These are phyloP conservation scores for Manis javanica DNA, from an alignment of 2,797 vertebrate species.

Conservation along the genomic window DNA sequence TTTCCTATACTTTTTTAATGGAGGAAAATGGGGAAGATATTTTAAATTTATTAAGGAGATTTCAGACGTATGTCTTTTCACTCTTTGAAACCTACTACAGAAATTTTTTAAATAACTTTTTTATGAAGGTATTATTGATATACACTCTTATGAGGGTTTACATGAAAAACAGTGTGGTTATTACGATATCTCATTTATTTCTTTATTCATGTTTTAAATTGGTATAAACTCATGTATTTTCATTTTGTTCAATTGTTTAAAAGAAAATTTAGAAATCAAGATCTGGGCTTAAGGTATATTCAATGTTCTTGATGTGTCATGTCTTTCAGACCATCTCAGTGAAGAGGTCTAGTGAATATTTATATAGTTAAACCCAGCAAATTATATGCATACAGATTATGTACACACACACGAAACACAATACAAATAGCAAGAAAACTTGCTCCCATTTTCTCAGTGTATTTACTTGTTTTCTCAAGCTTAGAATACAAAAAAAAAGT, in stretches of 20 bases:
- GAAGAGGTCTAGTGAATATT: neutral
- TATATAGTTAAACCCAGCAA: neutral
- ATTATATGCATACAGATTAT: too few species aligned
- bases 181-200: neutral
- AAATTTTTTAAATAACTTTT: neutral
- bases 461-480: neutral
- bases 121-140: too few species aligned
- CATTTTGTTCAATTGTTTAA: neutral
- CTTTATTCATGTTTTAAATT: neutral
- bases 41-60: neutral
- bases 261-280: neutral
- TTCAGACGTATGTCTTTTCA: neutral
- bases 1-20: neutral
- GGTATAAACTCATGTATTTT: neutral
- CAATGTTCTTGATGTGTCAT: neutral
- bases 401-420: neutral
- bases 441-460: neutral
- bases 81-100: slow-evolving; percentile 22
- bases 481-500: neutral
- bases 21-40: neutral
- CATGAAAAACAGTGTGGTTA: too few species aligned
- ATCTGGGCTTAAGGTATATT: neutral
- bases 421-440: neutral
- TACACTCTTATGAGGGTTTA: too few species aligned
- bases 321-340: neutral